Percentiles rank a stretch among this genome's conserved stretches.
These are phyloP conservation scores for Rhinolophus ferrumequinum DNA, from an alignment of 2,113 vertebrate species.

Conservation along the genomic window DNA sequence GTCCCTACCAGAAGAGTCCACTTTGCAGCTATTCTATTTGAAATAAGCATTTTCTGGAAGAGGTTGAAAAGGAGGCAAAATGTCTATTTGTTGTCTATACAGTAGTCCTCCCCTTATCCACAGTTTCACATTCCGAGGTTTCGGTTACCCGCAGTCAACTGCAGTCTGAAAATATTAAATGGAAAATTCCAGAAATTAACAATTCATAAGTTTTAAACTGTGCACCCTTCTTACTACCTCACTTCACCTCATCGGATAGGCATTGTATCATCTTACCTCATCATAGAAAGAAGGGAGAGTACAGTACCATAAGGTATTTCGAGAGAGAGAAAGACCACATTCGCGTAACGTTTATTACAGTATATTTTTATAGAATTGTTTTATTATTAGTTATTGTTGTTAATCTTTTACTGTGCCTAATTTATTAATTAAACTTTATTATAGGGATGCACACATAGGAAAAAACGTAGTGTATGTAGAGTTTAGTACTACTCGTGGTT, in stretches of 20 bases:
- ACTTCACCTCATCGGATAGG: no score
- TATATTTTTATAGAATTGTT: background rate
- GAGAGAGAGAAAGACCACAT: background rate
- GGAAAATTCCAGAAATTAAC: background rate
- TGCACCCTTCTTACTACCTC: background rate
- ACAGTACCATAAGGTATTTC: background rate
- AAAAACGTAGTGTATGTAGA: background rate
- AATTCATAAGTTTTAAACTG: background rate
- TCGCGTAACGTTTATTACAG: background rate
- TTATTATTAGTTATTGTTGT: background rate
- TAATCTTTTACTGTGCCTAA: background rate
- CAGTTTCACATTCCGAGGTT: background rate
- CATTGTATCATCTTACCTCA: background rate
- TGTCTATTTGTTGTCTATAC: constrained; percentile 11
- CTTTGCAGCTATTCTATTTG: background rate
- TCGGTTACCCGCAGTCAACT: background rate
- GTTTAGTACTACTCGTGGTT: background rate
- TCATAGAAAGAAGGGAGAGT: background rate
- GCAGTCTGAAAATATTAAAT: background rate
- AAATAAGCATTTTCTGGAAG: constrained; percentile 44
- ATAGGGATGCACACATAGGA: background rate
- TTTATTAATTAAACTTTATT: background rate
- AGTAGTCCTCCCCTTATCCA: background rate
- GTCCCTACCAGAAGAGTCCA: constrained; percentile 27
- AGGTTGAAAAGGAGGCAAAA: constrained; percentile 33